A percentile compares a stretch with the other conserved stretches of the same genome.
These are phyloP conservation scores for Cantharis lateralis DNA, from an alignment of 2,888 invertebrate species.

Conservation along the genomic window DNA sequence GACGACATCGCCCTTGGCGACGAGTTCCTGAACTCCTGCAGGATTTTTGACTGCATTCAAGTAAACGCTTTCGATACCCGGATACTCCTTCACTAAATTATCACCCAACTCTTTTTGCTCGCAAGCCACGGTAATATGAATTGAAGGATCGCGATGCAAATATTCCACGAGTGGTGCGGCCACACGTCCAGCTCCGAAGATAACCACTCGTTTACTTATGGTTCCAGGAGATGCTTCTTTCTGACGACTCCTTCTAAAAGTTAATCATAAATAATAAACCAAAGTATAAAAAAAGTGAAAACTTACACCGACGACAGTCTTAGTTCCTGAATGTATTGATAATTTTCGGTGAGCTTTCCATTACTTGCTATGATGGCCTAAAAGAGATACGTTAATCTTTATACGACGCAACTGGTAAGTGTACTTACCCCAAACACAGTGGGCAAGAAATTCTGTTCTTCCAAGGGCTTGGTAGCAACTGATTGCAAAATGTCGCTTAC, in stretches of 20 bases:
- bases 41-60: constrained; percentile 74
- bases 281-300: neutral
- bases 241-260: constrained; percentile 44
- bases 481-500: constrained; percentile 85
- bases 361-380: constrained; percentile 97
- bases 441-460: constrained; percentile 75
- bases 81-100: constrained; percentile 74
- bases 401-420: neutral
- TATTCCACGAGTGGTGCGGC: constrained; percentile 95
- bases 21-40: constrained; percentile 71
- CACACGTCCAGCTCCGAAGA: constrained; percentile 92
- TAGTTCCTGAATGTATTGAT: constrained; percentile 92
- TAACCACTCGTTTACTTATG: constrained; percentile 71
- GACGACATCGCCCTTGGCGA: constrained; percentile 76
- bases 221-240: constrained; percentile 38
- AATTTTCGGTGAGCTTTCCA: constrained; percentile 88
- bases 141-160: constrained; percentile 77
- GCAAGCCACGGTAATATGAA: constrained; percentile 75
- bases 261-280: neutral
- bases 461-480: constrained; percentile 78
- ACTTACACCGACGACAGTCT: constrained; percentile 60
- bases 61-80: constrained; percentile 79
- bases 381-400: constrained; percentile 40
- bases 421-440: constrained; percentile 67
- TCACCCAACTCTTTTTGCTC: constrained; percentile 86